These are phyloP conservation scores for Aegithalos caudatus DNA, from an alignment of 2,113 vertebrate genomes.

Conservation along the genomic window DNA sequence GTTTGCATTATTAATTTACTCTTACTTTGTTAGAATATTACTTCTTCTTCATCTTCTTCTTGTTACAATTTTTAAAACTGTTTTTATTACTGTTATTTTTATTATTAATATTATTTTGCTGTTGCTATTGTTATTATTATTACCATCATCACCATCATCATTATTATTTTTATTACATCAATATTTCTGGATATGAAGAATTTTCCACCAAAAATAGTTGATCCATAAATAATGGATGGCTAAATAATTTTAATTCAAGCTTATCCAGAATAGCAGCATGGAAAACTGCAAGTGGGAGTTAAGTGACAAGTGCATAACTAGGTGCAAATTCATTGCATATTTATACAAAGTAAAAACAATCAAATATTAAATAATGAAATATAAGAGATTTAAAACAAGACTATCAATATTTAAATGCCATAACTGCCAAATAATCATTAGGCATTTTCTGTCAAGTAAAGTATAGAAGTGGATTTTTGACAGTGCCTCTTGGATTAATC, in stretches of 20 bases:
- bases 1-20: not conserved
- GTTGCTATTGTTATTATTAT: not conserved
- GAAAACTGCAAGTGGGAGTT: slow-evolving; percentile 1
- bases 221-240: too few relatives aligned
- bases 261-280: not conserved
- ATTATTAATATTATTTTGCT: not conserved
- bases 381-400: slow-evolving; percentile 12
- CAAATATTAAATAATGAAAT: slow-evolving; percentile 25
- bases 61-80: fast-evolving
- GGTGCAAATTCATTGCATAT: slow-evolving; percentile 16
- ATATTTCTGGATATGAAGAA: not conserved
- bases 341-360: slow-evolving; percentile 19
- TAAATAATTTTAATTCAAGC: not conserved
- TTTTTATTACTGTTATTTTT: not conserved
- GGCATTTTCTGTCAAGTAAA: not conserved
- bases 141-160: not conserved
- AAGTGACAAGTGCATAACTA: slow-evolving; percentile 26
- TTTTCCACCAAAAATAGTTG: not conserved
- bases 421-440: slow-evolving; percentile 16
- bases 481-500: slow-evolving; percentile 18
- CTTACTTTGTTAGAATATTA: not conserved
- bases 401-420: slow-evolving; percentile 32
- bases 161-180: not conserved
- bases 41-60: not conserved
- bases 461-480: not conserved